Base-by-base conservation (phyloP, 2,797 vertebrate species). In the Morus bassanus region DNA sequence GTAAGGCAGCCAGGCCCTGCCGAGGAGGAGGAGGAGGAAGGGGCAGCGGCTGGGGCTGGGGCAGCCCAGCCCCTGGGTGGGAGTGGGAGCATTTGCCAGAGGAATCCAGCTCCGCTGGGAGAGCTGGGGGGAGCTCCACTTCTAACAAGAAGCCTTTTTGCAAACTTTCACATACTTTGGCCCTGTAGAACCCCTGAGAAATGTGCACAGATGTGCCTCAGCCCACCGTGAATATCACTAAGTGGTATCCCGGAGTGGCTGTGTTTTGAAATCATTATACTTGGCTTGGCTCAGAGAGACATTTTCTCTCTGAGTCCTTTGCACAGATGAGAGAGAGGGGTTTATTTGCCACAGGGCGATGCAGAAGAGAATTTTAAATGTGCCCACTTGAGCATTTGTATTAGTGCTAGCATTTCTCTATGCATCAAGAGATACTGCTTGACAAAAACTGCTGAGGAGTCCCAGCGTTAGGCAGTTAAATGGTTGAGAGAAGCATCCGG, bases 41-140 rank as follows among this genome's bases (percentile, higher is more conserved):
- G 0, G 12, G 59, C n/a, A 43, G 48, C 21, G 54, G 18, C 31
- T 45, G 48, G 22, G 56, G 19, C 53, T 37, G 23, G 46, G 63
- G 45, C 83, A 93, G 67, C 78, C 74, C 70, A 95, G 60, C 78
- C 91, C 79, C 39, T 56, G 69, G 60, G 85, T 90, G 93, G 91
- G 67, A 94, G n/a, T 21, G 2, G 76, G 54, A 87, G 41, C 3
- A 1, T 56, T 91, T 73, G 86, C 90, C 87, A 87, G 61, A 88
- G 79, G 86, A 92, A 95, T 95, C 79, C 7, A 5, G 54, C 86
- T 77, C 68, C 3, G 1, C 57, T 63, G 78, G 60, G 76, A 82
- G 67, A 69, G 14, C 81, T 33, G 27, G 11, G 51, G 30, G 30
- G 72, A 94, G 45, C 41, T 86, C 35, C 15, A 16, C 1, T 75